Evolutionary conservation across 2,888 invertebrate species (phyloP), one percentile per base, ranked within the genome.

Genomic region (Orgyia antiqua): DNA sequence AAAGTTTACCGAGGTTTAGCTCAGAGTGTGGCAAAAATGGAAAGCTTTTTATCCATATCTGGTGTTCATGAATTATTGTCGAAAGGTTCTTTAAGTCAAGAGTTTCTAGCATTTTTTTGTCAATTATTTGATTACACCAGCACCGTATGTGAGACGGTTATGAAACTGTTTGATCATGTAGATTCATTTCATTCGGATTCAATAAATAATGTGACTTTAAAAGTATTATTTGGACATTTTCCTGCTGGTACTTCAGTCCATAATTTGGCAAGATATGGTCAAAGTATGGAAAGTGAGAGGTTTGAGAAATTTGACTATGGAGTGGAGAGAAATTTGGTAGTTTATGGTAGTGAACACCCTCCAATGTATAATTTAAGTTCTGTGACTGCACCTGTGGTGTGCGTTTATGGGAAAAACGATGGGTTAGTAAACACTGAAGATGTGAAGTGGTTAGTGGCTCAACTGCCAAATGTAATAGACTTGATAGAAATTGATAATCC

Each of bases 401-500:
- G 61, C 3, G 48, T 82, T 15, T 76, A 76, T 30, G 80, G 80
- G 0, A 50, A 42, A 5, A 73, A 72, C 23, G 79, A 90, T 87
- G 52, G 93, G 88, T 60, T 90, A 82, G 88, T 78, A 88, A 51
- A 89, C 88, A 65, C 78, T 0, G 68, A 74, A 54, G 91, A 92
- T 29, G 88, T 91, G 1, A 52, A 82, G 19, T 86, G 87, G 53
- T 55, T 91, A 37, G 64, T 86, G 12, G 53, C 62, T 0, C 66
- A 80, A 31, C 61, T 93, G 12, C 89, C 90, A 0, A 88, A 89
- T 48, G 83, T 89, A 1, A 42, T 88, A 15, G 88, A 88, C 33
- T 80, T 79, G 30, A 78, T 87, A 45, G 65, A 86, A 36, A 89
- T 92, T 13, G 71, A 84, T 0, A 79, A 89, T 51, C 82, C 88